These are phyloP conservation scores for Pegoplata infirma DNA, from an alignment of 2,888 invertebrate species.

Conservation along the genomic window DNA sequence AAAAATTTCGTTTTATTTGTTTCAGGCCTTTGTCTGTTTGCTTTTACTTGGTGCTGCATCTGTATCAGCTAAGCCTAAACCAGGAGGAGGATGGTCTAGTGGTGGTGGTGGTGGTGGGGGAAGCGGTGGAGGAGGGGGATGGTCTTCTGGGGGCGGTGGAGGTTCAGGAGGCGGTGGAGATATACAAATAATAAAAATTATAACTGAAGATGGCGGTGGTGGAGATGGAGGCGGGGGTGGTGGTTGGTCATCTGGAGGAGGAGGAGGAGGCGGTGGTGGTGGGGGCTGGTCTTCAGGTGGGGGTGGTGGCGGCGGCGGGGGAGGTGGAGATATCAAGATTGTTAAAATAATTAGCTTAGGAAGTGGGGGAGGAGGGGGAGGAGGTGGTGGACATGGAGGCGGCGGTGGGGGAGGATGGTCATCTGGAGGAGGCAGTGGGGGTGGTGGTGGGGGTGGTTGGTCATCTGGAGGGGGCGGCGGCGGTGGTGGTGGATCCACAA, in stretches of 20 bases:
- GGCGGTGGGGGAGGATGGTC: slow-evolving; percentile 64
- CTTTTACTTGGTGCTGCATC: slow-evolving; percentile 74
- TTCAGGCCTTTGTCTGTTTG: slow-evolving; percentile 74
- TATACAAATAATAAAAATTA: slow-evolving; percentile 64
- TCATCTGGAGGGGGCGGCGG: slow-evolving; percentile 57
- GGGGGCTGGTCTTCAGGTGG: slow-evolving; percentile 61
- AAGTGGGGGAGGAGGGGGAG: too few relatives aligned
- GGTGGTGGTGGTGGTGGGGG: slow-evolving; percentile 64
- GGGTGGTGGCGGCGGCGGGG: slow-evolving; percentile 60
- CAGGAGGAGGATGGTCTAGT: slow-evolving; percentile 68
- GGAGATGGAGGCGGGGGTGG: slow-evolving; percentile 60
- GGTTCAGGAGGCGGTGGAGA: slow-evolving; percentile 66
- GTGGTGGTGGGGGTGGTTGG: slow-evolving; percentile 63
- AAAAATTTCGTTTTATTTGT: neutral
- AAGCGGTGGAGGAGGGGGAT: slow-evolving; percentile 67
- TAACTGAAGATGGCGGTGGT: slow-evolving; percentile 63
- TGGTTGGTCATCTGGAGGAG: slow-evolving; percentile 50
- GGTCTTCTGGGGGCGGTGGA: slow-evolving; percentile 58
- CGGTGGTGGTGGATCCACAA: slow-evolving; percentile 60
- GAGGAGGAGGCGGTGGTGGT: slow-evolving; percentile 66
- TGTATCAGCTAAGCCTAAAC: slow-evolving; percentile 74
- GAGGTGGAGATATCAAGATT: slow-evolving; percentile 63
- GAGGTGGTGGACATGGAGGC: slow-evolving; percentile 64
- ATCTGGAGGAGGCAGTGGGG: slow-evolving; percentile 61
- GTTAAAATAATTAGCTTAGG: slow-evolving; percentile 66